Evolutionary conservation across 2,113 vertebrate species (phyloP).

Genomic region (Lontra canadensis): DNA sequence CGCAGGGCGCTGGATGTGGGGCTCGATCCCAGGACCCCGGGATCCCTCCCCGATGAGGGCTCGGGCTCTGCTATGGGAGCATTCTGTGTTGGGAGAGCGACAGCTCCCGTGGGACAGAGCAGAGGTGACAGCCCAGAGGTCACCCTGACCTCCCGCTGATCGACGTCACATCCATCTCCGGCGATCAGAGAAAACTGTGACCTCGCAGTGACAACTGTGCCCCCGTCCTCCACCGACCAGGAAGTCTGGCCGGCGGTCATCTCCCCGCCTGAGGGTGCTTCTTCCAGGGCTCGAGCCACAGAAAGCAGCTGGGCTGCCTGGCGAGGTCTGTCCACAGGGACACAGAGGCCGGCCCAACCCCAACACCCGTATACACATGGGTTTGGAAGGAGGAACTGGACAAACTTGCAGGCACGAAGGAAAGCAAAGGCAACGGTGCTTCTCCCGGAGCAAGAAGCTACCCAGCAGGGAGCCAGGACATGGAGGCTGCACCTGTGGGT

Average conservation of each 20-base stretch:
- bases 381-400: background rate
- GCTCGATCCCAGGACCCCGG: too few species aligned
- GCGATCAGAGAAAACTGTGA: too few species aligned
- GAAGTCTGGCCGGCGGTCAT: background rate
- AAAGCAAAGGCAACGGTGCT: fast-evolving
- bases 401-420: background rate
- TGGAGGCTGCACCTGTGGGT: fast-evolving
- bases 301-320: fast-evolving
- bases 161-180: background rate
- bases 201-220: fast-evolving
- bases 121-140: background rate
- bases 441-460: background rate
- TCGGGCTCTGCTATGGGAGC: fast-evolving
- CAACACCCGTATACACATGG: fast-evolving
- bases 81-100: background rate
- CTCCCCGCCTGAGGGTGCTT: background rate
- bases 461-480: background rate
- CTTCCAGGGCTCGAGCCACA: too few species aligned
- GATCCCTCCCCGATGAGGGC: fast-evolving
- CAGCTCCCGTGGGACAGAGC: too few species aligned
- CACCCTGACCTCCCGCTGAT: background rate
- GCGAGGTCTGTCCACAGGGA: background rate
- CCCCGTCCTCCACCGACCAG: fast-evolving
- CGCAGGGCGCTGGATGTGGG: too few species aligned
- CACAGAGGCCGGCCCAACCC: too few species aligned